Evolutionary conservation across 2,888 invertebrate genomes (phyloP), one percentile per base, ranked within the genome.

Genomic region (Watsonalla binaria): DNA sequence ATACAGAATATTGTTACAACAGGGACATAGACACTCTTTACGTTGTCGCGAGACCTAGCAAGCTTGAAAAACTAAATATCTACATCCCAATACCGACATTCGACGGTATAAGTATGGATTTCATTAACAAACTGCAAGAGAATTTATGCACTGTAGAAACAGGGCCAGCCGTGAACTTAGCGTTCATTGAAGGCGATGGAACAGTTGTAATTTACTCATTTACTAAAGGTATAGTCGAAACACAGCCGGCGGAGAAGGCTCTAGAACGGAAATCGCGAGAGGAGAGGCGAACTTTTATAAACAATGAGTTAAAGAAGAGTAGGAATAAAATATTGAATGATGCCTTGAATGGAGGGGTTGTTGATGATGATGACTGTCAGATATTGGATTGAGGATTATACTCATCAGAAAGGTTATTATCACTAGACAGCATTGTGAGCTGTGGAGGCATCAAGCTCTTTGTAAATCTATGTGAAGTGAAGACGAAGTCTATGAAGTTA

Each of bases 1-100:
- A 91, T 54, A 86, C 87, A 0, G 88, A 90, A 66, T 90, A 90
- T 59, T 86, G 84, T 47, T 91, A 82, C 59, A 89, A 90, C 56
- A 85, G 76, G 54, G 89, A 90, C 48, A 77, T 90, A 47, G 83
- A 88, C 51, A 82, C 82, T 0, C 64, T 90, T 0, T 91, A 91
- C 58, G 76, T 91, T 5, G 84, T 89, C 2, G 91, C 90, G 0
- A 75, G 84, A 47, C 82, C 86, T 0, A 78, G 74, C 49, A 87
- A 82, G 60, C 75, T 78, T 24, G 81, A 81, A 6, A 87, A 84
- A 66, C 68, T 84, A 15, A 89, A 90, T 58, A 89, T 91, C 51
- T 91, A 89, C 62, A 84, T 91, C 6, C 91, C 91, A 0, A 65
- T 84, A 51, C 79, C 82, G 0, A 82, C 86, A 0, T 75, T 71